phyloP scores from a whole-genome alignment of 1,140 invertebrate species.

The Lasaia peninsularis region DNA sequence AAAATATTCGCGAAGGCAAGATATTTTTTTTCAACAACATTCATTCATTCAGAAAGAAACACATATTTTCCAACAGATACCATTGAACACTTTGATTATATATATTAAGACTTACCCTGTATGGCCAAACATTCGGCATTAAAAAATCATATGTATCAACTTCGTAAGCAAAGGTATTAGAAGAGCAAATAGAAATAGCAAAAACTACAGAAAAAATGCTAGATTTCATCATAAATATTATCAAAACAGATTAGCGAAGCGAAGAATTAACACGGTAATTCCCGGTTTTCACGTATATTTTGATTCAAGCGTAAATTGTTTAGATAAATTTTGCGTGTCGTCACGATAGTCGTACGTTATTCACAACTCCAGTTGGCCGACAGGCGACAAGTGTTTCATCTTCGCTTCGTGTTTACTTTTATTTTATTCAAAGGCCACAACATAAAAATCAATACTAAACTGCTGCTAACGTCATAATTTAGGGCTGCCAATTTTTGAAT shows the following conservation, averaged over 20 bases:
- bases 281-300: conserved; percentile 11
- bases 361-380: background rate
- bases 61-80: too few species aligned
- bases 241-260: background rate
- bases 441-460: conserved; percentile 28
- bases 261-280: conserved; percentile 20
- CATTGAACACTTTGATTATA: too few species aligned
- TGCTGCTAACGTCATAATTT: conserved; percentile 41
- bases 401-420: conserved; percentile 57
- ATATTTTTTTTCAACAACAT: too few species aligned
- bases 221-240: conserved; percentile 29
- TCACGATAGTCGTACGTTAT: background rate
- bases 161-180: conserved; percentile 38
- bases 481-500: conserved; percentile 30
- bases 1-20: too few species aligned
- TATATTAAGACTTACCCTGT: conserved; percentile 42
- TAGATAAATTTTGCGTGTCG: conserved; percentile 11
- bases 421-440: conserved; percentile 31
- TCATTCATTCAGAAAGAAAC: too few species aligned
- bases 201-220: conserved; percentile 29
- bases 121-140: conserved; percentile 66
- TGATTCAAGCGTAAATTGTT: conserved; percentile 18
- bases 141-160: conserved; percentile 59
- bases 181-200: conserved; percentile 31
- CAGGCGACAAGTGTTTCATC: conserved; percentile 28